Evolutionary conservation across 2,888 invertebrate species (phyloP).

Genomic region (Tipula confusa): DNA sequence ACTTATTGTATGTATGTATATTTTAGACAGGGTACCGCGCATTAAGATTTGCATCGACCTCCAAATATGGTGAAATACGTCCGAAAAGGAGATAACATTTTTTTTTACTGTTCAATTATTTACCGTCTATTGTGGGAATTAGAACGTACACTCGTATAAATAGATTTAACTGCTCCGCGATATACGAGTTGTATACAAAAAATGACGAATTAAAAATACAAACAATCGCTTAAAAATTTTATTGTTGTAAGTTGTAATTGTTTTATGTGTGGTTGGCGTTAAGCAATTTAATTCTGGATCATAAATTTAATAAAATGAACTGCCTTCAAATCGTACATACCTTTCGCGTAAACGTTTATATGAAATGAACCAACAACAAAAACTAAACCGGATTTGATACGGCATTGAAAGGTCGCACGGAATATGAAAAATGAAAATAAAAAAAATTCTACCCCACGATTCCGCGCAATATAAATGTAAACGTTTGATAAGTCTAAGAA

Average conservation of each 20-base stretch:
- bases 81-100: neutral
- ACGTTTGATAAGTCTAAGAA: no score
- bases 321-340: neutral
- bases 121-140: constrained; percentile 3
- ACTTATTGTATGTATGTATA: neutral
- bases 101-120: neutral
- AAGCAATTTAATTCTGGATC: neutral
- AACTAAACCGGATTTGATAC: neutral
- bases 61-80: neutral
- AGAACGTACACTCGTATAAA: neutral
- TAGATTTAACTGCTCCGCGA: neutral
- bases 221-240: neutral
- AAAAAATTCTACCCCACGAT: no score
- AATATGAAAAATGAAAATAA: no score
- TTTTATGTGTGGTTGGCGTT: neutral
- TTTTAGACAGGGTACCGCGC: neutral
- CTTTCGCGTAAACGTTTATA: no score
- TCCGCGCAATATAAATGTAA: neutral
- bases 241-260: neutral
- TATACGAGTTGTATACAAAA: no score
- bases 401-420: neutral
- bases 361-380: neutral
- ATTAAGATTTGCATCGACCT: neutral
- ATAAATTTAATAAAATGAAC: neutral
- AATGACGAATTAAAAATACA: neutral